phyloP scores from a whole-genome alignment of 2,113 vertebrate genomes.

The Sus scrofa region DNA sequence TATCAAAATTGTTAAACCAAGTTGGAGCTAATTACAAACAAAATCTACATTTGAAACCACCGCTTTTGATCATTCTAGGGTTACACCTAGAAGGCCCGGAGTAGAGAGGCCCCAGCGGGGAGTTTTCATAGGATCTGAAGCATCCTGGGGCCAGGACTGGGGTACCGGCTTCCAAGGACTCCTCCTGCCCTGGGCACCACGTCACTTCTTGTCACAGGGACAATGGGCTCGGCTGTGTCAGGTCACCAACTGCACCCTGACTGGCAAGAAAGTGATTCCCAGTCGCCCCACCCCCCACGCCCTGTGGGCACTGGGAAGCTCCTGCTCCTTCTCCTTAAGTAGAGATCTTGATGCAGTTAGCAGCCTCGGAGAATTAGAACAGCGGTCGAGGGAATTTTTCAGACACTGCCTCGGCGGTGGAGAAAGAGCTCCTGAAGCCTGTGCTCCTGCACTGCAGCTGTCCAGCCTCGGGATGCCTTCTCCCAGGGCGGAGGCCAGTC shows the following conservation, averaged over 20 bases:
- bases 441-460: not conserved
- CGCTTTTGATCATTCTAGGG: not conserved
- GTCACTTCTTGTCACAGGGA: not conserved
- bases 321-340: not conserved
- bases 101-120: not conserved
- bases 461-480: not conserved
- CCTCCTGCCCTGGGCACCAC: not conserved
- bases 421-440: not conserved
- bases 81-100: not conserved
- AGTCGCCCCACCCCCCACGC: accelerated
- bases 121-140: not conserved
- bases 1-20: not conserved
- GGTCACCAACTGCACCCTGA: not conserved
- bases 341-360: not conserved
- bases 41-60: not conserved
- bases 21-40: constrained; percentile 40
- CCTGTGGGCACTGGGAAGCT: not conserved
- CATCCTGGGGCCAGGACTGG: not conserved
- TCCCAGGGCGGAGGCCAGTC: not conserved
- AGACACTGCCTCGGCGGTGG: not conserved
- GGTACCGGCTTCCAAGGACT: not conserved
- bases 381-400: not conserved
- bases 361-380: not conserved
- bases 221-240: not conserved
- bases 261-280: not conserved